A percentile compares a stretch with the other conserved stretches of the same genome.
Conservation (phyloP, 2,113 vertebrate species). For the Apodemus speciosus region DNA sequence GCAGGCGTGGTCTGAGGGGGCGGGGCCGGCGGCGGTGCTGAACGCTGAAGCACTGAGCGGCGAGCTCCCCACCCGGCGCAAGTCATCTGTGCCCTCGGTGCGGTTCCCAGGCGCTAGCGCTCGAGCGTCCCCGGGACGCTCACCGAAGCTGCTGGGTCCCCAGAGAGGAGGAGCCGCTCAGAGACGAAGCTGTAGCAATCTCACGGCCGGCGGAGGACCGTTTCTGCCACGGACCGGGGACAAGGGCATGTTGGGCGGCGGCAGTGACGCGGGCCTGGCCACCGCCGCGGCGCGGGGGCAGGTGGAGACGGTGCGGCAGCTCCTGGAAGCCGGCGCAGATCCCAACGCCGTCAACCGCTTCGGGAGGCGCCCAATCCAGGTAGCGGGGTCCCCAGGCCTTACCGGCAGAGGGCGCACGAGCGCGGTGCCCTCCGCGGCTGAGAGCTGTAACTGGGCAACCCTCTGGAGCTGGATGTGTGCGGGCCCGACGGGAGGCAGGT, state of each 20-base stretch:
- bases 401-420: constrained; percentile 74
- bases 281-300: constrained; percentile 88
- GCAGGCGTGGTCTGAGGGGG: constrained; percentile 40
- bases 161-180: background rate
- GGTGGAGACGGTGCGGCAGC: constrained; percentile 70
- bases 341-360: constrained; percentile 86
- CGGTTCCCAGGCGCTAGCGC: background rate
- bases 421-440: background rate
- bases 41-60: background rate
- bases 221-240: background rate
- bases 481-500: background rate
- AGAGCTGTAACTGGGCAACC: background rate
- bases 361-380: constrained; percentile 91
- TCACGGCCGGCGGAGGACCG: background rate
- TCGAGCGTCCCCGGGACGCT: background rate
- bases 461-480: background rate
- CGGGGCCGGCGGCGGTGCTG: constrained; percentile 13
- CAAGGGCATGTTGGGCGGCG: constrained; percentile 45
- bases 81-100: background rate
- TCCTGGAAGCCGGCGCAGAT: constrained; percentile 84
- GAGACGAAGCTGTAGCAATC: background rate
- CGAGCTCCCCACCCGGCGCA: background rate
- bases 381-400: constrained; percentile 71
- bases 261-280: constrained; percentile 73
- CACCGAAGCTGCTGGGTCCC: too few species aligned